Evolutionary conservation across 2,113 vertebrate species (phyloP).

Genomic region (Gobius niger): DNA sequence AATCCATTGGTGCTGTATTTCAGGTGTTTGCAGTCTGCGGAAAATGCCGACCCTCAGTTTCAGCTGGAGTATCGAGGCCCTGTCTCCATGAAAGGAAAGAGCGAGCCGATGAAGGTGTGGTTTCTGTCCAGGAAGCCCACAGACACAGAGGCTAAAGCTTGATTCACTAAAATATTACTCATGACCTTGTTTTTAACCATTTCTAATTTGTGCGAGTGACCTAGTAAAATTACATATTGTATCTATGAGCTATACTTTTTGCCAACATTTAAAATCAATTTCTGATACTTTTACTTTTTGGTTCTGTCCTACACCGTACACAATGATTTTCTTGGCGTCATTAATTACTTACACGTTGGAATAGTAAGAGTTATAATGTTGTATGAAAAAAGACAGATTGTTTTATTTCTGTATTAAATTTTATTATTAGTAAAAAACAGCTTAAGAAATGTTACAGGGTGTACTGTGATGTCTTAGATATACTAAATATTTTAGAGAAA

Average conservation of each 20-base stretch:
- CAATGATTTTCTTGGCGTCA: neutral
- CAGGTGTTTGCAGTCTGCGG: constrained; percentile 93
- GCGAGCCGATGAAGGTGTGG: constrained; percentile 98
- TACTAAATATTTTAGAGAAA: constrained; percentile 1
- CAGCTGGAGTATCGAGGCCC: constrained; percentile 91
- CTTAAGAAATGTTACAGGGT: neutral
- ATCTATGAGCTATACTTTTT: neutral
- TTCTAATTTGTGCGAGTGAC: neutral
- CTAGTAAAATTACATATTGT: neutral
- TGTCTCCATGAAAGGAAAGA: constrained; percentile 97
- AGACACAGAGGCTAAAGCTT: constrained; percentile 65
- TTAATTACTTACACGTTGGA: neutral
- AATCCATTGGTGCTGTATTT: constrained; percentile 18
- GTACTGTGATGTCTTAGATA: constrained; percentile 1
- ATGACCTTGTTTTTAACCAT: neutral
- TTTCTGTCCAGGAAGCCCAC: constrained; percentile 90
- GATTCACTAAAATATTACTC: neutral
- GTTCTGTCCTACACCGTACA: neutral
- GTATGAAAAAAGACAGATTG: neutral
- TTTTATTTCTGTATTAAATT: neutral
- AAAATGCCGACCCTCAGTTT: constrained; percentile 95
- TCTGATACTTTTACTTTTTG: neutral
- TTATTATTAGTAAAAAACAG: neutral
- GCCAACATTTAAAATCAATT: neutral
- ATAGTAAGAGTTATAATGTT: neutral